Evolutionary conservation across 2,113 vertebrate species (phyloP), one percentile per base, ranked within the genome.

Genomic region (Gyps fulvus): DNA sequence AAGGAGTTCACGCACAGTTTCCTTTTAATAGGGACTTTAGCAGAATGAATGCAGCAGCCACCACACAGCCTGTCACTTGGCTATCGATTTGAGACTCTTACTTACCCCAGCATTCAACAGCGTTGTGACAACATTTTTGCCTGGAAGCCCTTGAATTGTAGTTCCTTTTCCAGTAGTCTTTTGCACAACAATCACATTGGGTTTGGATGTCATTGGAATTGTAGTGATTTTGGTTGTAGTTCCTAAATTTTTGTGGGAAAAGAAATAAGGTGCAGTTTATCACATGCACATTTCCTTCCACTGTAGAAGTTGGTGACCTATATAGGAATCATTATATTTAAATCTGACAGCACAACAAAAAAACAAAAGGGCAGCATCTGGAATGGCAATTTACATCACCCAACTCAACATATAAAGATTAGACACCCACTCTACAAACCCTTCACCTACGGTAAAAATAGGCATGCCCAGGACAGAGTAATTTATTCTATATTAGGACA

Each of bases 201-300:
- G 99, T 90, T 99, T 99, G 23, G 99, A 99, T 32, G 99, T 99
- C 99, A 99, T 99, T 83, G 99, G 99, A 94, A 99, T 99, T 79
- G 99, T 99, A 90, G 99, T 99, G 98, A 99, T 99, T 98, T 99
- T 99, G 14, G 99, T 99, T 19, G 99, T 99, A 7, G 99, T 99
- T 87, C 99, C 99, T 99, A 92, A 62, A 87, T 94, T 87, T 72
- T 97, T 91, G 66, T n/a, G 43, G 63, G 76, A 82, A 96, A 81
- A 97, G 92, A 97, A 93, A 42, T 13, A 80, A 93, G 1, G 42
- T 13, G 70, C 40, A 18, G 11, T 89, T 93, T 93, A 81, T 55
- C 77, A 23, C 59, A 57, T 18, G 73, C 22, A 40, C 26, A 77
- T 74, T 92, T 89, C 70, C 73, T 63, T 94, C 47, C 52, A 25